Conservation (phyloP, 2,888 invertebrate species). For the Eilema griseolum region DNA sequence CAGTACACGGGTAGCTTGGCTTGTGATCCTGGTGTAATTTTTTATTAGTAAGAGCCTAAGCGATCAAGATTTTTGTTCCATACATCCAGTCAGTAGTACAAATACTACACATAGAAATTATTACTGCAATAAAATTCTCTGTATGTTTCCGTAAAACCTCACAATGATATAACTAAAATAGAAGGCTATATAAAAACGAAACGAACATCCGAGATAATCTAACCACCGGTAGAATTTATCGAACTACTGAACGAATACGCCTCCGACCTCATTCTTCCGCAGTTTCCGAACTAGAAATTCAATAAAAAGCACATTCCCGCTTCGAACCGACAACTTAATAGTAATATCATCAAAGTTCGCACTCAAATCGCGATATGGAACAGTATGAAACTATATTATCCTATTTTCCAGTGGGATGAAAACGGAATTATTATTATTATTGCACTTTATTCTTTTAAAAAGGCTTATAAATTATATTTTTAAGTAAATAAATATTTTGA, state of each 20-base stretch:
- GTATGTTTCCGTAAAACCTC: background rate
- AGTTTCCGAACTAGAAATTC: conserved; percentile 40
- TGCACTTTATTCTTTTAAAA: too few relatives aligned
- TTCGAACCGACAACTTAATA: conserved; percentile 27
- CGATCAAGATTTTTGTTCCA: too few relatives aligned
- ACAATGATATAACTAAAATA: background rate
- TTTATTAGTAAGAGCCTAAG: too few relatives aligned
- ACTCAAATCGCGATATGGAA: conserved; percentile 13
- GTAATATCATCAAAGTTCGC: conserved; percentile 19
- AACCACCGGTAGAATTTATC: conserved; percentile 22
- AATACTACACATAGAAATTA: background rate
- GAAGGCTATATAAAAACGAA: background rate
- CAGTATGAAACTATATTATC: background rate
- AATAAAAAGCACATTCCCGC: conserved; percentile 46
- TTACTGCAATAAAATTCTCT: background rate
- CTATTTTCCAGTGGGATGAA: too few relatives aligned
- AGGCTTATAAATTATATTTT: too few relatives aligned
- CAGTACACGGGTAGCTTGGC: too few relatives aligned
- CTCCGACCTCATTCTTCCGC: conserved; percentile 26
- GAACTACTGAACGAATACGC: conserved; percentile 26
- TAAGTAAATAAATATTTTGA: too few relatives aligned
- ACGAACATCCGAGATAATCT: conserved; percentile 22
- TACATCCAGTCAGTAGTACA: too few relatives aligned
- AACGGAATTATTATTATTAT: too few relatives aligned
- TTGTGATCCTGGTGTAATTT: too few relatives aligned